Percentiles rank a stretch among this genome's conserved stretches.
Evolutionary conservation across 1,140 invertebrate species (phyloP).

Genomic region (Eulimnadia texana): DNA sequence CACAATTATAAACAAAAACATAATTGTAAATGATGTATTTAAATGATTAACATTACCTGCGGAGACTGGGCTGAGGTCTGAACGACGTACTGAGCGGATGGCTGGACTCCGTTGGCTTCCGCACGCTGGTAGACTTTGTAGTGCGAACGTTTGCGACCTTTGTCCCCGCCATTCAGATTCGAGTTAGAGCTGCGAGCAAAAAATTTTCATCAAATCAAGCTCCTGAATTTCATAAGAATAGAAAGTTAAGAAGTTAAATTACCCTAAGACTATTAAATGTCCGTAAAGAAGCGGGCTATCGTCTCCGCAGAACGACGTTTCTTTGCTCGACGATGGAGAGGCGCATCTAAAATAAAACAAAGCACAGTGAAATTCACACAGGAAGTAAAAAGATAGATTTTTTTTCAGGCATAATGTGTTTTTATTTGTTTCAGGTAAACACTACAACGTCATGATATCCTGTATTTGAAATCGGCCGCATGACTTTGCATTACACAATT

Average conservation of each 20-base stretch:
- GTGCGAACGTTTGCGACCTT: slow-evolving; percentile 80
- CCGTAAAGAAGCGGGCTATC: not conserved
- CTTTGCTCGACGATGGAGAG: not conserved
- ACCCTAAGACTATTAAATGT: not conserved
- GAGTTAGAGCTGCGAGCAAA: slow-evolving; percentile 75
- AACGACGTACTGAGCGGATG: slow-evolving; percentile 88
- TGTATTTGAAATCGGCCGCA: no score
- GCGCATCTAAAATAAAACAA: no score
- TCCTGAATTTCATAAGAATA: not conserved
- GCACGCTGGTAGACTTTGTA: slow-evolving; percentile 75
- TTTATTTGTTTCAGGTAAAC: no score
- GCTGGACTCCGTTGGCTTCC: slow-evolving; percentile 79
- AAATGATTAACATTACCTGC: slow-evolving; percentile 22
- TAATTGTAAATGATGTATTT: not conserved
- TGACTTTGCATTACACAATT: no score
- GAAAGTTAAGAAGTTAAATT: not conserved
- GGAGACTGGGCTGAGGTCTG: slow-evolving; percentile 68
- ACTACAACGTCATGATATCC: no score
- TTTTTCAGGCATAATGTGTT: no score
- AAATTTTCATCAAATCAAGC: slow-evolving; percentile 12
- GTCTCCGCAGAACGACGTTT: not conserved
- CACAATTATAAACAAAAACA: slow-evolving; percentile 7
- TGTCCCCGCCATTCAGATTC: slow-evolving; percentile 76
- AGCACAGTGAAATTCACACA: no score
- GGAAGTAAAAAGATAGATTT: no score